Evolutionary conservation across 92 coral and sea anemone species (phyloP).

Genomic region (Parazoanthus swiftii): DNA sequence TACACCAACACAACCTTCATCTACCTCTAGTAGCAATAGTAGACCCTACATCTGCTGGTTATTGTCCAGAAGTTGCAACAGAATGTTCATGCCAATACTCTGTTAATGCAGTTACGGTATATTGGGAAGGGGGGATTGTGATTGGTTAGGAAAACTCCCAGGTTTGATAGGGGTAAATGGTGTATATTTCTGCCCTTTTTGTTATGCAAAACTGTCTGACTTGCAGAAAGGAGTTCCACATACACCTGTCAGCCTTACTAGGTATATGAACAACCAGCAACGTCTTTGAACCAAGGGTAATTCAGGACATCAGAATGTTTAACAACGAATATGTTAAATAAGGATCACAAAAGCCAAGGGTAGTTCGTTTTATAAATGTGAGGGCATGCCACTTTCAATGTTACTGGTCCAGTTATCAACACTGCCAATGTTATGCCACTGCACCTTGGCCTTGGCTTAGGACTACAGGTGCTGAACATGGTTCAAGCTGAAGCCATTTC

Average conservation of each 20-base stretch:
- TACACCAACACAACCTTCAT: too few relatives aligned
- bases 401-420: neutral
- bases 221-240: conserved; percentile 29
- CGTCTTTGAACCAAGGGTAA: too few relatives aligned
- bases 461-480: neutral
- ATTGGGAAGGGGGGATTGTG: conserved; percentile 10
- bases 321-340: conserved; percentile 1
- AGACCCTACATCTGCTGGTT: too few relatives aligned
- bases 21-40: too few relatives aligned
- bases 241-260: conserved; percentile 6
- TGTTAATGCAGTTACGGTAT: neutral
- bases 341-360: neutral
- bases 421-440: neutral
- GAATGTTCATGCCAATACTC: too few relatives aligned
- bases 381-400: neutral
- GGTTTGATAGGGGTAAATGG: conserved; percentile 26
- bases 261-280: neutral
- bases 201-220: conserved; percentile 10
- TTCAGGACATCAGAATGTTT: neutral
- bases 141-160: neutral
- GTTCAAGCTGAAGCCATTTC: neutral
- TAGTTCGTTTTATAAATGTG: neutral
- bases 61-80: too few relatives aligned
- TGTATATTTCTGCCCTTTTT: conserved; percentile 34
- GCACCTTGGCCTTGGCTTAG: neutral